Evolutionary conservation across 2,113 vertebrate genomes (phyloP).

Genomic region (Scartelaos histophorus): DNA sequence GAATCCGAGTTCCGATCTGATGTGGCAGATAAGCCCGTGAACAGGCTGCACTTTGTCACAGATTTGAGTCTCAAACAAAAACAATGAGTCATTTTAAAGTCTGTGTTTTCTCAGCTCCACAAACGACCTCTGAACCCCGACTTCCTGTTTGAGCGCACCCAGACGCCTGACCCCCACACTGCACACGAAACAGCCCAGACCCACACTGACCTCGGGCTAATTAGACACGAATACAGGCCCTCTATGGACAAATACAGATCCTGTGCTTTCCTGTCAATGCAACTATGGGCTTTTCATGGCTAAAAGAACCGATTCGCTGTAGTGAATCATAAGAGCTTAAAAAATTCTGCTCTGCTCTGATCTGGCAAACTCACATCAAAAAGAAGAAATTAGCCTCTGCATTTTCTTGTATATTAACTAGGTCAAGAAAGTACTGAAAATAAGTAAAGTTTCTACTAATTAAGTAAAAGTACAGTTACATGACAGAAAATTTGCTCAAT

Average conservation of each 20-base stretch:
- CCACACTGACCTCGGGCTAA: not conserved
- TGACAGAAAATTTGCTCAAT: no score
- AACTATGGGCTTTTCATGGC: no score
- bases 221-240: not conserved
- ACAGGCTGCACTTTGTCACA: not conserved
- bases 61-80: not conserved
- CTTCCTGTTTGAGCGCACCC: constrained; percentile 37
- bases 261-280: not conserved
- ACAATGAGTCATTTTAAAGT: constrained; percentile 6
- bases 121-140: constrained; percentile 35
- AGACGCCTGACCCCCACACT: constrained; percentile 4
- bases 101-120: constrained; percentile 39
- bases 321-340: no score
- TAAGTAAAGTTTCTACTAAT: no score
- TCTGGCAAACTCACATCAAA: no score
- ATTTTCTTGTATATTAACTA: no score
- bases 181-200: not conserved
- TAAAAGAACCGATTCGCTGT: no score
- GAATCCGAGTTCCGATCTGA: not conserved
- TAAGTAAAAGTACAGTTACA: no score
- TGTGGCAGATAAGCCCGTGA: not conserved
- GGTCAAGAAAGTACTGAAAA: no score
- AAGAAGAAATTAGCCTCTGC: no score
- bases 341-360: no score
- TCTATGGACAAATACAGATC: not conserved